A percentile compares a stretch with the other conserved stretches of the same genome.
These are phyloP conservation scores for Pangasius krempfi DNA, from an alignment of 2,797 vertebrate genomes.

Conservation along the genomic window DNA sequence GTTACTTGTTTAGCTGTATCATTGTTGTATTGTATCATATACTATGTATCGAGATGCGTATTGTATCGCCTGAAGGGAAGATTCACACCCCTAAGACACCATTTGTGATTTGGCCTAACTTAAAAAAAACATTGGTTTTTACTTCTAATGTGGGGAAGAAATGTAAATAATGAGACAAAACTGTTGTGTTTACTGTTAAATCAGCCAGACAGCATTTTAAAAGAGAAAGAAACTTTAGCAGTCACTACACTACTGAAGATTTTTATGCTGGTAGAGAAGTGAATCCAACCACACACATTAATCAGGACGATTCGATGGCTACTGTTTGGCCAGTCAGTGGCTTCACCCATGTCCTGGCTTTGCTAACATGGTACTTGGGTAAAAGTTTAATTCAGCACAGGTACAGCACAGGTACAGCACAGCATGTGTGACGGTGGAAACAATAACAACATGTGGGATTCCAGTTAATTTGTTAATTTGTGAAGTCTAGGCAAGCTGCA, in stretches of 20 bases:
- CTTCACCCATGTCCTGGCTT: background rate
- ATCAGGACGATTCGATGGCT: background rate
- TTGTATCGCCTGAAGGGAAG: no score
- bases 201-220: background rate
- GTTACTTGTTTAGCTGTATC: background rate
- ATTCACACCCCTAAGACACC: background rate
- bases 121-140: background rate
- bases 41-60: background rate
- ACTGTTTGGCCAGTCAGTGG: background rate
- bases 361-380: background rate
- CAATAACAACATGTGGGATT: background rate
- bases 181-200: background rate
- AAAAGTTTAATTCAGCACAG: background rate
- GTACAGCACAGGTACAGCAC: background rate
- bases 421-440: background rate
- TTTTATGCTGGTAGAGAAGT: background rate
- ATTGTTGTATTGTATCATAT: no score
- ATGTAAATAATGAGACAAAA: conserved; percentile 1
- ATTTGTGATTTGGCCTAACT: background rate
- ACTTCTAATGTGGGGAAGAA: background rate
- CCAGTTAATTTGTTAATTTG: background rate
- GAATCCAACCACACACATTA: background rate
- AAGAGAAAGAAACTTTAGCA: background rate
- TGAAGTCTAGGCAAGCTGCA: background rate
- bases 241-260: background rate